Base-by-base conservation (phyloP, 2,113 vertebrate species). In the Apodemus sylvaticus region DNA sequence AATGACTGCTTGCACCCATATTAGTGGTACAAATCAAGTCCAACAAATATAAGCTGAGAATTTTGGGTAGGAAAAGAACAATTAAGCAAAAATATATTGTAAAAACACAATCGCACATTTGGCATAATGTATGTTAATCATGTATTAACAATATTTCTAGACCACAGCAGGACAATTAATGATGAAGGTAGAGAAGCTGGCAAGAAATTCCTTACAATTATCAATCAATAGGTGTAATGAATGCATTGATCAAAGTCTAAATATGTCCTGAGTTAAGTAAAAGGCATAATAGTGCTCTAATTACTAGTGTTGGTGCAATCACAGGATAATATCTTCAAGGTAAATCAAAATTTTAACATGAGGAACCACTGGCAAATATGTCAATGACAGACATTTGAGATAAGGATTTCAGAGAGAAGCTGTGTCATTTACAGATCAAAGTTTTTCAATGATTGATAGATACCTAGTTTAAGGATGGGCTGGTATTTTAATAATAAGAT, bases 171-270 rank as follows among this genome's bases (percentile, higher is more conserved):
- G 77, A 88, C 77, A 96, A 95, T 66, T 96, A 93, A 96, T n/a
- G 53, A 96, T 74, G 34, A 48, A 91, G 36, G 74, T 39, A 95
- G 39, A 55, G 95, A 97, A 96, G 29, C 31, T 29, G 45, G 93
- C 51, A 93, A 6, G 1, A 22, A 86, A 53, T 93, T 58, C 86
- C 76, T 93, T 95, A 86, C 95, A 98, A 96, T 97, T 95, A 94
- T 96, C 85, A 95, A 36, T 91, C 96, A 96, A 97, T 95, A 97
- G 93, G 39, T 58, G 0, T 91, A 97, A 97, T 95, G 42, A 96
- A 68, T 78, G 82, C 77, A 97, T 98, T 97, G 92, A 97, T 98
- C 74, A 97, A 97, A 97, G 89, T 96, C 89, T 95, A 48, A 86
- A 96, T 94, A 97, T 26, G 34, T 97, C n/a, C 34, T 94, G 78